Percentiles rank a stretch among this genome's conserved stretches.
Evolutionary conservation across 2,113 vertebrate genomes (phyloP).

Genomic region (Megaleporinus macrocephalus): DNA sequence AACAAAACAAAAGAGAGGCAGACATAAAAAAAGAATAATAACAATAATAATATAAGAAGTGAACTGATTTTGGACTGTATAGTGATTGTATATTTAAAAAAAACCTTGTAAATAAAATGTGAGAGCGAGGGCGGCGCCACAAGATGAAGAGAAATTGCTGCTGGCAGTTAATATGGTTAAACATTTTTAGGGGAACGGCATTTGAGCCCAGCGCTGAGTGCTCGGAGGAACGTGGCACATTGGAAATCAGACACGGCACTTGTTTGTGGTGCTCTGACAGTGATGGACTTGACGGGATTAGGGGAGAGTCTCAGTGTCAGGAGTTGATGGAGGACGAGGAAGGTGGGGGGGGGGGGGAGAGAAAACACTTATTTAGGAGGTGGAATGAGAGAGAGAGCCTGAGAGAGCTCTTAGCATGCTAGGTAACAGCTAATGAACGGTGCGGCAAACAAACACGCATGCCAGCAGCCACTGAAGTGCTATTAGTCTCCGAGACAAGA

Average conservation of each 20-base stretch:
- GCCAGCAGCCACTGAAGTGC: slow-evolving; percentile 36
- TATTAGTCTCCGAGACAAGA: slow-evolving; percentile 47
- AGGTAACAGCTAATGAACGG: slow-evolving; percentile 28
- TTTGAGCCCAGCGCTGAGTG: neutral
- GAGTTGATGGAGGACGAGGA: slow-evolving; percentile 14
- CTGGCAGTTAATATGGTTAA: slow-evolving; percentile 1
- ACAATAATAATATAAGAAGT: neutral
- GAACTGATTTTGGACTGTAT: neutral
- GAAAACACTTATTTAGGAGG: too few species aligned
- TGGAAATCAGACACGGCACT: slow-evolving; percentile 3
- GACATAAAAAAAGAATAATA: neutral
- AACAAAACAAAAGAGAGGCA: neutral
- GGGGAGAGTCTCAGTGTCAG: neutral
- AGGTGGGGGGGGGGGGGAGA: neutral
- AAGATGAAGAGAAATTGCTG: neutral
- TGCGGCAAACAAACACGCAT: slow-evolving; percentile 17
- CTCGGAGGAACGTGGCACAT: neutral
- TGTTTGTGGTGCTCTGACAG: slow-evolving; percentile 2
- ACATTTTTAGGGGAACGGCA: neutral
- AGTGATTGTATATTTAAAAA: neutral
- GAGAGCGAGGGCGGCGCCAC: neutral
- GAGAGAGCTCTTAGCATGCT: slow-evolving; percentile 15
- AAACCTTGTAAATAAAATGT: slow-evolving; percentile 5
- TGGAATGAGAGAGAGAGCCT: neutral
- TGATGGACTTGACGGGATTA: slow-evolving; percentile 39